Evolutionary conservation across 2,797 vertebrate genomes (phyloP), one percentile per base, ranked within the genome.

Genomic region (Rhyacichthys aspro): DNA sequence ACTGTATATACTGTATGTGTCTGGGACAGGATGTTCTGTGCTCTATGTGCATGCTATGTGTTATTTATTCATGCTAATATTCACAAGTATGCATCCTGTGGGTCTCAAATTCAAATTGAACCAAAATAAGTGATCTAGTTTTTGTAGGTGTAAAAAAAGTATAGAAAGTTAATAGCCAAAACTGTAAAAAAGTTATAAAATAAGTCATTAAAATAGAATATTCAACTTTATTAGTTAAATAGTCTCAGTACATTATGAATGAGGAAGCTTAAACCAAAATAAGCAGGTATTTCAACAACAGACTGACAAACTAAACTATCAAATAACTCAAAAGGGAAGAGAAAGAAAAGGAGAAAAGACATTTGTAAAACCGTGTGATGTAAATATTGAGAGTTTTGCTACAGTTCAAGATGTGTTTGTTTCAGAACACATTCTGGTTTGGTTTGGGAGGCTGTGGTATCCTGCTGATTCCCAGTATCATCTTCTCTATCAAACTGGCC

Each of bases 341-440:
- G n/a, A n/a, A n/a, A n/a, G n/a, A n/a, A n/a, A n/a, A n/a, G n/a
- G n/a, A n/a, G n/a, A n/a, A n/a, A n/a, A n/a, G n/a, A n/a, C n/a
- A n/a, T n/a, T n/a, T n/a, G n/a, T n/a, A n/a, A n/a, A n/a, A n/a
- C n/a, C n/a, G n/a, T n/a, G n/a, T n/a, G n/a, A n/a, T n/a, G 14
- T 14, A 7, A 37, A 23, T 19, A n/a, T 23, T 8, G 32, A 36
- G 44, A 11, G 36, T 8, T 4, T 12, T 10, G 15, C 9, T 2
- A n/a, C 34, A 19, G 3, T n/a, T 62, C 4, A 5, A 18, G 0
- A 1, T 76, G 12, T 73, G 63, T 52, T 1, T 14, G 33, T 78
- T 87, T 52, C 85, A 99, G 98, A 99, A 99, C 0, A 94, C 95
- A 0, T 98, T 96, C 92, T 99, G 97, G 96, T 96, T 99, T 65